Evolutionary conservation across 2,797 vertebrate species (phyloP).

Genomic region (Myotis pilosus): DNA sequence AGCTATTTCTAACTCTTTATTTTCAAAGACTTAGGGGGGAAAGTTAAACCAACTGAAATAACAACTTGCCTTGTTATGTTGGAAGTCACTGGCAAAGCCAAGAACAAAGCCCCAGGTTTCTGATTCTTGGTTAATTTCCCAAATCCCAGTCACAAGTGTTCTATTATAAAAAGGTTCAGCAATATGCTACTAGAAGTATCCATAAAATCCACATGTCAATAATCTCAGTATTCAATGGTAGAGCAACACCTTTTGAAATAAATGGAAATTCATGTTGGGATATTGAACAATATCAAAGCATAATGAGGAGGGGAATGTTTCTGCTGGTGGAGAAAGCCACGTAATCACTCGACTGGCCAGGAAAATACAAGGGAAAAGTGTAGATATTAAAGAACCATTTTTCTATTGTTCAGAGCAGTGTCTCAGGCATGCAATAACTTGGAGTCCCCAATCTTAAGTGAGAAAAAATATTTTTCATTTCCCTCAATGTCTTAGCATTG

Average conservation of each 20-base stretch:
- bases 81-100: background rate
- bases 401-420: background rate
- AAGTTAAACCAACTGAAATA: background rate
- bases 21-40: background rate
- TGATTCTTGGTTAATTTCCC: slow-evolving; percentile 17
- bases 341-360: background rate
- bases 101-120: background rate
- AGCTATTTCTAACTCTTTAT: slow-evolving; percentile 13
- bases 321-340: background rate
- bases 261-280: background rate
- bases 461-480: slow-evolving; percentile 39
- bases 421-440: background rate
- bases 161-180: slow-evolving; percentile 1
- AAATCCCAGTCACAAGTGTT: background rate
- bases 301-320: background rate
- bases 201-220: slow-evolving; percentile 36
- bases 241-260: slow-evolving; percentile 29
- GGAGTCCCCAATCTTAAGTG: background rate
- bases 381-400: background rate
- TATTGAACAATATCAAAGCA: background rate
- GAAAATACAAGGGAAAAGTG: background rate
- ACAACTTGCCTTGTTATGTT: background rate
- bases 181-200: background rate
- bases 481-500: background rate
- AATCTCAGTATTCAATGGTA: slow-evolving; percentile 6